Base-by-base conservation (phyloP, 37 sponge, comb jelly and placozoan species). In the Geodia barretti region DNA sequence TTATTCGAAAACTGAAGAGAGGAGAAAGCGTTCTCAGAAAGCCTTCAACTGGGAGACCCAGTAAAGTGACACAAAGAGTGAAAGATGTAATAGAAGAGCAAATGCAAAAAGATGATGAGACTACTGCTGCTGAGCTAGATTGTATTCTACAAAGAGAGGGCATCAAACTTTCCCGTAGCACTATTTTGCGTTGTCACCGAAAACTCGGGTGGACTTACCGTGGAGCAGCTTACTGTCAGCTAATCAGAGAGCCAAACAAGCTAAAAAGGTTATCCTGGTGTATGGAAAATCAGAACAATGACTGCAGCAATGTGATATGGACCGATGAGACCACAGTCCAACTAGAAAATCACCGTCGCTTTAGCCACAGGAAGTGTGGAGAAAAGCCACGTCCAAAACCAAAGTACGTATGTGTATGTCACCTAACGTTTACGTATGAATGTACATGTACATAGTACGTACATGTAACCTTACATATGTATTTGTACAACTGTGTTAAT, bases 31-130 rank as follows among this genome's bases (percentile, higher is more conserved):
- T 47, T 14, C 14, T 47, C 14, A 47, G 54, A 47, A 47, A 47
- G 14, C 54, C 54, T 47, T 47, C 54, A 47, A 47, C 54, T 47
- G 54, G 54, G 54, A 47, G 54, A 47, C 7, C 14, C 14, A 47
- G 54, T 32, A 71, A 71, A 32, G 39, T 32, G 4, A 33, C 72
- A 33, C 37, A 3, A 7, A 64, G 35, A 35, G 31, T 78, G 1
- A 2, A 23, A 4, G 43, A 3, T 20, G 0, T 70, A 0, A 71
- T 81, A 8, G 72, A 81, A 29, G 72, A 54, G 26, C 38, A 35
- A 5, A 81, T 81, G 81, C 41, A 34, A 25, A 24, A 58, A 28
- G 81, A 81, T 82, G 81, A 81, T 60, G 81, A 81, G 38, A 70
- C 81, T 21, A 81, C 70, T n/a, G 72, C 62, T 54, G 21, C 62